Evolutionary conservation across 35 echinoderm and acorn worm species (phyloP), one percentile per base, ranked within the genome.

Genomic region (Hemicentrotus pulcherrimus): DNA sequence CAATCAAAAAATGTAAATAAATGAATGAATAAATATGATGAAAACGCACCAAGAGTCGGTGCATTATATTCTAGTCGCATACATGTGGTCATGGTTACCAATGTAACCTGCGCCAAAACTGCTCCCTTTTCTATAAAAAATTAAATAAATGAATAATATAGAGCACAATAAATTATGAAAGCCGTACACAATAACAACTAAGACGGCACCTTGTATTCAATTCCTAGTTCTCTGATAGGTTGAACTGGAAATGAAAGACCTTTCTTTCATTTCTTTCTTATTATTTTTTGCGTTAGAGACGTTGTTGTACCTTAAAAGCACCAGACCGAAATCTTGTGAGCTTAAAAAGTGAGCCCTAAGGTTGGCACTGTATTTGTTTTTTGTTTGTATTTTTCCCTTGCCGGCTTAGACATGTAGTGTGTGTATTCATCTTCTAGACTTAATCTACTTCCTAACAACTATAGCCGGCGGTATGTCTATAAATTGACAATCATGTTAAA

Each of bases 401-500:
- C 28, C 65, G 65, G 7, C 65, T 78, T 78, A n/a, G 65, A 78
- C 65, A n/a, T 28, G 65, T 78, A 78, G 50, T 28, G 65, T 78
- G 65, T 78, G 65, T n/a, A 18, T 78, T 78, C 65, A n/a, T n/a
- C 65, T 78, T 78, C 65, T 78, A 78, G 65, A 78, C 65, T 78
- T 78, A 78, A 78, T 78, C 28, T 78, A 78, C 65, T 78, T 78
- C 65, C 28, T 78, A 78, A 78, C 65, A 28, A 78, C 65, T 78
- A 78, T 78, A 78, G 65, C 65, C 65, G 65, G 65, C 65, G 65
- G 65, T 78, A 78, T 78, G 65, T 78, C 65, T 78, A 78, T 78
- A 78, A 78, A 78, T 78, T 78, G 65, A 78, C 65, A 78, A 78
- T 78, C 65, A 78, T 78, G 65, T 78, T 78, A 78, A 78, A 78